Evolutionary conservation across 2,888 invertebrate genomes (phyloP), one percentile per base, ranked within the genome.

Genomic region (Orchesellides sinensis): DNA sequence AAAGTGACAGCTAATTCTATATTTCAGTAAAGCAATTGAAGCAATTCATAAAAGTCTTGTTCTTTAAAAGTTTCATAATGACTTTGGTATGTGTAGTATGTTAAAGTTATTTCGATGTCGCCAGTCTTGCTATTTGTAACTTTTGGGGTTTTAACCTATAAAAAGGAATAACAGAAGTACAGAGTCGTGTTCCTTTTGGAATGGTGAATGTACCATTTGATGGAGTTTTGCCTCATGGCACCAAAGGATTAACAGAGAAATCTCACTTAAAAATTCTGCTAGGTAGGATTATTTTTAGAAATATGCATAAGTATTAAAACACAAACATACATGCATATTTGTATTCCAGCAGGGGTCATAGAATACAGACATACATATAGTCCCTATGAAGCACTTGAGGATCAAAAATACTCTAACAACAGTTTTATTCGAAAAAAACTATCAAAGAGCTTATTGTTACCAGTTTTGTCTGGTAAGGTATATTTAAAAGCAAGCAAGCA

Each of bases 381-480:
- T 25, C 10, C 49, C 29, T 21, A 19, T 69, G 27, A 29, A 66
- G 47, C 66, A 47, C 69, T 69, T 54, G 54, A 69, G 54, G 35
- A 69, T 56, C 54, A 2, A 2, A 32, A 29, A 17, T 66, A 1
- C 29, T 29, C 66, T 49, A 49, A 47, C 25, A 69, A 52, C 54
- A 69, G 35, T 59, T 72, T 59, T 72, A 56, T 29, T 59, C 40
- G 40, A 29, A 19, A 72, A 68, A 59, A 77, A 45, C 77, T 45
- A 69, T 69, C 68, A 78, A 61, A 70, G 78, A 32, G 25, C 70
- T 79, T 63, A 79, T 79, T 79, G 70, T 79, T 73, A 63, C 29
- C n/a, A 49, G 32, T 35, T 32, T 8, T 3, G 8, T 14, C 27
- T 59, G n/a, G 27, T 14, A 25, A 59, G 25, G 59, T n/a, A 8